These are phyloP conservation scores for Nothobranchius kuhntae DNA, from an alignment of 2,113 vertebrate species.

Conservation along the genomic window DNA sequence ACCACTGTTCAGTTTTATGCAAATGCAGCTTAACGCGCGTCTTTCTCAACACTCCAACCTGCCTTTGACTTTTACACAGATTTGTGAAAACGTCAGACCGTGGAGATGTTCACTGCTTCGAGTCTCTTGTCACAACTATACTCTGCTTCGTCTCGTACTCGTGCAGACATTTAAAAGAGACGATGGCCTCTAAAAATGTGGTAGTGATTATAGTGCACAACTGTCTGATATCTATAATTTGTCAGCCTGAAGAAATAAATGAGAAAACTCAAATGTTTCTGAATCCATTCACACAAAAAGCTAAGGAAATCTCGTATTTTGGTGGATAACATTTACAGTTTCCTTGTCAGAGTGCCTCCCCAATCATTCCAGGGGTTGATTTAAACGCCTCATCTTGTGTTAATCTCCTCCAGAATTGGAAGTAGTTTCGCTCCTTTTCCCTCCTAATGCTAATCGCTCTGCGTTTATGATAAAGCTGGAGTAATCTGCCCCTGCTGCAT, in stretches of 20 bases:
- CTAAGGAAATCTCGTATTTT: not conserved
- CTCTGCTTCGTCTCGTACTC: no score
- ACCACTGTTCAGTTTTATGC: no score
- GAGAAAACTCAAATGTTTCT: conserved; percentile 7
- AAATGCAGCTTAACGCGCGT: no score
- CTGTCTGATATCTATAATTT: no score
- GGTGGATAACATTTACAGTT: not conserved
- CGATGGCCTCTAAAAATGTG: no score
- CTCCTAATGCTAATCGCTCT: not conserved
- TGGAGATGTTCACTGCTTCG: no score
- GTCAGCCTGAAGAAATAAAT: not conserved
- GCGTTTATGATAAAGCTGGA: conserved; percentile 12
- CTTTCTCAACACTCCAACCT: no score
- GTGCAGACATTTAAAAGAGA: no score
- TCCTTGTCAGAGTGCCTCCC: not conserved
- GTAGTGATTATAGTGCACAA: no score
- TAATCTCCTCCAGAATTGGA: conserved; percentile 11
- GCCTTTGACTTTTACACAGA: no score
- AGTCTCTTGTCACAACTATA: no score
- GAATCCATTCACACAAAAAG: not conserved
- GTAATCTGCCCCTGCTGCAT: conserved; percentile 21
- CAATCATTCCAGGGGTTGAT: not conserved
- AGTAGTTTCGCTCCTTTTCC: not conserved
- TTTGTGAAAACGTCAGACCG: no score
- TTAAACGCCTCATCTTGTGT: not conserved